phyloP scores from a whole-genome alignment of 2,797 vertebrate genomes.

The Myioborus miniatus region DNA sequence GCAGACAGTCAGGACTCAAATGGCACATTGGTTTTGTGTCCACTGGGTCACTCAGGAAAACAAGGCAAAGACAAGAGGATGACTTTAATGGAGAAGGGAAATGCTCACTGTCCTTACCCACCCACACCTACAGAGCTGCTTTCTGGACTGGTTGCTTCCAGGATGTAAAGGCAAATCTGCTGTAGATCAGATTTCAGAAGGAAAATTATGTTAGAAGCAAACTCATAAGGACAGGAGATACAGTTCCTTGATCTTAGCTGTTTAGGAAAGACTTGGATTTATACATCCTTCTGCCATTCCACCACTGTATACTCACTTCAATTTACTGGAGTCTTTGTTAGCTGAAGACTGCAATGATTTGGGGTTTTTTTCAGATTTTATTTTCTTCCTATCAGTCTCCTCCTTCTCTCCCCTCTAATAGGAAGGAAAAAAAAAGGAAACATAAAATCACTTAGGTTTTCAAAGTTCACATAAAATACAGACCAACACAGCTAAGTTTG shows the following conservation, averaged over 20 bases:
- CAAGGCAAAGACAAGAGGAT: neutral
- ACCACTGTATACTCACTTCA: conserved; percentile 80
- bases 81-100: neutral
- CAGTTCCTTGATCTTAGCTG: neutral
- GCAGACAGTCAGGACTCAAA: neutral
- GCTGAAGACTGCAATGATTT: conserved; percentile 69
- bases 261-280: neutral
- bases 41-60: neutral
- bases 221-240: neutral
- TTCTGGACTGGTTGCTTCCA: neutral
- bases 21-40: neutral
- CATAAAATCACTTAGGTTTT: neutral
- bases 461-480: neutral
- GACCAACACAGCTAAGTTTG: neutral
- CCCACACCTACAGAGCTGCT: neutral
- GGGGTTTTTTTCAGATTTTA: conserved; percentile 73
- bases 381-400: conserved; percentile 82
- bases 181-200: neutral
- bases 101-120: neutral
- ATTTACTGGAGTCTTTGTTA: conserved; percentile 72
- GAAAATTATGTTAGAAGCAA: neutral
- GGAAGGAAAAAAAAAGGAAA: neutral
- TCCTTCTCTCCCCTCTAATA: conserved; percentile 76
- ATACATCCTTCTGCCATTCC: neutral
- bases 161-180: neutral